Conservation (phyloP, 2,113 vertebrate species). For the Bujurquina vittata region DNA sequence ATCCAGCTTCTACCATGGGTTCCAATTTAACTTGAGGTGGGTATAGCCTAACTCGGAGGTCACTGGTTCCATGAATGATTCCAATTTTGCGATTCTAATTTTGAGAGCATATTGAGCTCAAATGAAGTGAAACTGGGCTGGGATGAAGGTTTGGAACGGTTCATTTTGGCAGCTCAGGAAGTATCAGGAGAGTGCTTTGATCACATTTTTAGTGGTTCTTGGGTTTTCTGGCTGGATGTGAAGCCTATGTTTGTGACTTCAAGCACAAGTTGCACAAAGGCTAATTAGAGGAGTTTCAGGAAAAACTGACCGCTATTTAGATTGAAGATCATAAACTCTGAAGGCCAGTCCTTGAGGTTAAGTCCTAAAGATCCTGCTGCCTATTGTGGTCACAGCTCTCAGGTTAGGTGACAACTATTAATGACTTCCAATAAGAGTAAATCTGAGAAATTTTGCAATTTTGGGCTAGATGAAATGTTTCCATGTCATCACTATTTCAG, state of each 20-base stretch:
- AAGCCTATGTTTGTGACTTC: neutral
- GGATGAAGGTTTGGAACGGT: neutral
- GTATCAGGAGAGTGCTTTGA: slow-evolving; percentile 7
- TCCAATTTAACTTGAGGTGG: neutral
- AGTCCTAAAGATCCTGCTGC: neutral
- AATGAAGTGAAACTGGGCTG: neutral
- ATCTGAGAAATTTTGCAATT: neutral
- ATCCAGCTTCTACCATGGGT: neutral
- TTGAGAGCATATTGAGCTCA: neutral
- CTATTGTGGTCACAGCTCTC: neutral
- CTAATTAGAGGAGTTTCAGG: neutral
- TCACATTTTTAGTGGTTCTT: neutral
- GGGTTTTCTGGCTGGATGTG: neutral
- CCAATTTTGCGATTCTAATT: neutral
- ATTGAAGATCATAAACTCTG: too few species aligned
- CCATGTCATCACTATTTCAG: neutral
- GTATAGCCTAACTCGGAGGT: neutral
- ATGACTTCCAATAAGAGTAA: neutral
- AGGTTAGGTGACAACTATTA: neutral
- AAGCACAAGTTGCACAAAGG: neutral
- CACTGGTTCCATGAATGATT: neutral
- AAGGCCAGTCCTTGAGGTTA: neutral
- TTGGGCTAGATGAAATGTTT: neutral
- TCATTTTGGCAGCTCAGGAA: slow-evolving; percentile 1
- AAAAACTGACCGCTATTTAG: neutral